Percentiles rank a stretch among this genome's conserved stretches.
phyloP scores from a whole-genome alignment of 2,888 invertebrate species.

The Patella depressa region DNA sequence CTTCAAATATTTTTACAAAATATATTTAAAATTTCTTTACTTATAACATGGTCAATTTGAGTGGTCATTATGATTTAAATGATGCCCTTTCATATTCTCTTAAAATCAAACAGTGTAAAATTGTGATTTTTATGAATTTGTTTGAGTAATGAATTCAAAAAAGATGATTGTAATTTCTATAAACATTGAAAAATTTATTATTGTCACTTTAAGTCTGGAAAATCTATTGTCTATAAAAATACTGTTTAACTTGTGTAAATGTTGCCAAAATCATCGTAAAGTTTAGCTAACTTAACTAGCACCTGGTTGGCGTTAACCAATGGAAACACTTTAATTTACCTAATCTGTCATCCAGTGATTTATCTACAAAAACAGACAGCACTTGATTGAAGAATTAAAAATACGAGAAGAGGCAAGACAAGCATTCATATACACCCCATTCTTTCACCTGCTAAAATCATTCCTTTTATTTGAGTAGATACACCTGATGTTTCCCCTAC shows the following conservation, averaged over 20 bases:
- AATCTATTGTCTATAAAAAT: not conserved
- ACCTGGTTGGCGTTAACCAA: not conserved
- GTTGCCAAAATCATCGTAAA: slow-evolving; percentile 1
- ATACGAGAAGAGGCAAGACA: not conserved
- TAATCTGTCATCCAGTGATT: not conserved
- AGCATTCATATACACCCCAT: not conserved
- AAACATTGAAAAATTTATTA: no score
- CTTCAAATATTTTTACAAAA: no score
- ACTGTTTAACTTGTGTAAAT: not conserved
- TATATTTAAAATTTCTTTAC: no score
- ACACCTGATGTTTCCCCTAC: no score
- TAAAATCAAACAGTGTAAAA: no score
- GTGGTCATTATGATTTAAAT: no score
- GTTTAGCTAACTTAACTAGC: not conserved
- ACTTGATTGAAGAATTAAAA: slow-evolving; percentile 1
- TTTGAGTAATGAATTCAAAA: no score
- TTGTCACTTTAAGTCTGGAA: not conserved
- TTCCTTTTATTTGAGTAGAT: no score
- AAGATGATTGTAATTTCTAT: no score
- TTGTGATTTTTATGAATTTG: no score
- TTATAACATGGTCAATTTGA: no score
- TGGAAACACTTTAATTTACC: not conserved
- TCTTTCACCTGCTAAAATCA: slow-evolving; percentile 7
- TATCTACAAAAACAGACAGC: not conserved
- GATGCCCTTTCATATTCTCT: no score